phyloP scores from a whole-genome alignment of 2,113 vertebrate genomes.

The Diadophis punctatus region DNA sequence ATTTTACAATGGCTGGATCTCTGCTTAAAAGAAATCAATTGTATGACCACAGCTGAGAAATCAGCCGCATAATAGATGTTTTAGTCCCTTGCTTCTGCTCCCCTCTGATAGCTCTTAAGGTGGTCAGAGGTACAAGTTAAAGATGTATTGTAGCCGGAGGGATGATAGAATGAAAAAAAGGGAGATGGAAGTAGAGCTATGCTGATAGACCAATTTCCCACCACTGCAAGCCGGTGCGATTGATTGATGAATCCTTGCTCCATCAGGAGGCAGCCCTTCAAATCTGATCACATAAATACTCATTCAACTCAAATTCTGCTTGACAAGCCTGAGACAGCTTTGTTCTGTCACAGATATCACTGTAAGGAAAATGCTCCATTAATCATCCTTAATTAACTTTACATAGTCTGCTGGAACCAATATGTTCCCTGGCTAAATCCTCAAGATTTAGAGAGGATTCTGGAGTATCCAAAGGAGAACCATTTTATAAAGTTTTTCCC shows the following conservation, averaged over 20 bases:
- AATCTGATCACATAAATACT: slow-evolving; percentile 99
- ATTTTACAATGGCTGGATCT: slow-evolving; percentile 79
- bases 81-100: slow-evolving; percentile 77
- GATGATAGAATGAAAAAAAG: slow-evolving; percentile 95
- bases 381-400: slow-evolving; percentile 99
- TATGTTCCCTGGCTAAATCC: slow-evolving; percentile 81
- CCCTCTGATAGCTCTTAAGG: slow-evolving; percentile 86
- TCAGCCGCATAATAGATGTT: slow-evolving; percentile 90
- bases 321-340: slow-evolving; percentile 98
- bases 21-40: slow-evolving; percentile 90
- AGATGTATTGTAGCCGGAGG: slow-evolving; percentile 96
- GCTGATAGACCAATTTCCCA: slow-evolving; percentile 99
- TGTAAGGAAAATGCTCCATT: slow-evolving; percentile 96
- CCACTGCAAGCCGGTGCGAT: slow-evolving; percentile 86
- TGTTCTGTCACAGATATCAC: slow-evolving; percentile 99
- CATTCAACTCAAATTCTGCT: slow-evolving; percentile 99
- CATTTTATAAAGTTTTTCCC: slow-evolving; percentile 70
- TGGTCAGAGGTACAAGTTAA: slow-evolving; percentile 95
- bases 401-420: slow-evolving; percentile 88
- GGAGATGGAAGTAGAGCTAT: slow-evolving; percentile 78
- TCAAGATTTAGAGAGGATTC: slow-evolving; percentile 80
- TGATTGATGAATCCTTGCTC: slow-evolving; percentile 98
- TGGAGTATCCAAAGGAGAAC: slow-evolving; percentile 77
- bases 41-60: slow-evolving; percentile 85
- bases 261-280: slow-evolving; percentile 98